phyloP scores from a whole-genome alignment of 1,140 invertebrate genomes.

The Euura saliciscinereae region DNA sequence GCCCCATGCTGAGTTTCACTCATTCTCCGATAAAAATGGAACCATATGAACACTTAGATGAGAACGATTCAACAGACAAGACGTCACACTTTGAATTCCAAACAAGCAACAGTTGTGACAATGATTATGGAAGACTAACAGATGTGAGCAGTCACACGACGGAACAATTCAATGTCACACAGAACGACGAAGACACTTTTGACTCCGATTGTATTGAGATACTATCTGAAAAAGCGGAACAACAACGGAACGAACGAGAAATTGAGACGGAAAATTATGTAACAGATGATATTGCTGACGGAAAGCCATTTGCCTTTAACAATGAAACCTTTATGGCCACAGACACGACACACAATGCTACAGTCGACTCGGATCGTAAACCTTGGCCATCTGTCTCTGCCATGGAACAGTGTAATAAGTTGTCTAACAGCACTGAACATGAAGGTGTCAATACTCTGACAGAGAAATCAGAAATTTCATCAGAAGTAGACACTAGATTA shows the following conservation, averaged over 20 bases:
- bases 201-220: conserved; percentile 3
- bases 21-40: conserved; percentile 45
- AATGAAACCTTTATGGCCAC: not conserved
- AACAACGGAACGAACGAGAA: not conserved
- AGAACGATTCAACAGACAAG: conserved; percentile 22
- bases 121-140: not conserved
- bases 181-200: conserved; percentile 6
- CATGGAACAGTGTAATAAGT: not conserved
- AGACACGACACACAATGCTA: not conserved
- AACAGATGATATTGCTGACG: not conserved
- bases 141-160: not conserved
- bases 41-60: conserved; percentile 28
- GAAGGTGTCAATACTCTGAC: not conserved
- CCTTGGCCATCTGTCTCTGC: not conserved
- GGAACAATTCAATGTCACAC: not conserved
- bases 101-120: not conserved
- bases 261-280: not conserved
- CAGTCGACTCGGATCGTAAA: not conserved
- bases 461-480: not conserved
- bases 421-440: not conserved
- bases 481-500: conserved; percentile 5
- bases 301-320: conserved; percentile 12
- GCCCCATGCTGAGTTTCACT: conserved; percentile 56
- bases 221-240: not conserved
- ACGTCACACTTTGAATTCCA: conserved; percentile 40